These are phyloP conservation scores for Python bivittatus DNA, from an alignment of 2,113 vertebrate species.

Conservation along the genomic window DNA sequence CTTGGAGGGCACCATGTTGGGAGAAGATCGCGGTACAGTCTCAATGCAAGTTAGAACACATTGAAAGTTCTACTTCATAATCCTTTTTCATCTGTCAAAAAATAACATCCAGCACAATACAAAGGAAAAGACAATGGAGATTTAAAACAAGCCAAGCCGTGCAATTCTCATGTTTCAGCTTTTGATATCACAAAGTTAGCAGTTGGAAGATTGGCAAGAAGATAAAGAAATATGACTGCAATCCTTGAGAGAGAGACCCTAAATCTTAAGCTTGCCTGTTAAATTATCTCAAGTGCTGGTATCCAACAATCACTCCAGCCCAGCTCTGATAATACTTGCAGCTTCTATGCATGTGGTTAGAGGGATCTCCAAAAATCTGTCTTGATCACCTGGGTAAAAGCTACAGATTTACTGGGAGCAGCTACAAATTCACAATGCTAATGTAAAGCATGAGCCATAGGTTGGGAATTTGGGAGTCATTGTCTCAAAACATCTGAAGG, in stretches of 20 bases:
- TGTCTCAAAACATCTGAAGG: background rate
- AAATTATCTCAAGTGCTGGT: background rate
- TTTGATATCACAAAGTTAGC: constrained; percentile 53
- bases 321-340: background rate
- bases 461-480: background rate
- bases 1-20: background rate
- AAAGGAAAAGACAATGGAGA: constrained; percentile 48
- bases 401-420: background rate
- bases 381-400: background rate
- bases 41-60: constrained; percentile 58
- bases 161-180: constrained; percentile 50
- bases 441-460: background rate
- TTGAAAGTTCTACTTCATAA: constrained; percentile 52
- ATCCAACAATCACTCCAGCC: background rate
- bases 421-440: background rate
- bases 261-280: background rate
- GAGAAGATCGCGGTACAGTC: constrained; percentile 61
- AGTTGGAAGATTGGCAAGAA: constrained; percentile 28
- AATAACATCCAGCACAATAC: constrained; percentile 28
- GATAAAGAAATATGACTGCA: constrained; percentile 18
- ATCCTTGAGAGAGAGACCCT: constrained; percentile 19
- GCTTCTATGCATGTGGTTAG: background rate
- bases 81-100: constrained; percentile 48
- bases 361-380: background rate
- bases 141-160: constrained; percentile 40